phyloP scores from a whole-genome alignment of 2,113 vertebrate genomes.

The Pungitius pungitius region DNA sequence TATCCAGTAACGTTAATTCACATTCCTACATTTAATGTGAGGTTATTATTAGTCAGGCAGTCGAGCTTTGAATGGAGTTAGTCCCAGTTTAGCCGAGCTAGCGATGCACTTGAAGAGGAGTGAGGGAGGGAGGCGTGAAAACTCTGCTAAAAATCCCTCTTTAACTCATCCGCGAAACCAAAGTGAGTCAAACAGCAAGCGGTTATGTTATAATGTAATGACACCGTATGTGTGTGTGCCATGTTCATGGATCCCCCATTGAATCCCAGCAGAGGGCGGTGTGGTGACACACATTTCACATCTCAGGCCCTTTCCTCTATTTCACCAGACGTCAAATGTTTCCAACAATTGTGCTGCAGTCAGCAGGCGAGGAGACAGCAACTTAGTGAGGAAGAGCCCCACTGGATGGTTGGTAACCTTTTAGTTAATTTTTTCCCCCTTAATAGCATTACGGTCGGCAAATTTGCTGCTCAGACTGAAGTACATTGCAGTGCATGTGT shows the following conservation, averaged over 20 bases:
- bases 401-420: conserved; percentile 21
- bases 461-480: background rate
- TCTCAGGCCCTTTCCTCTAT: conserved; percentile 21
- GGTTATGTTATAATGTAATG: background rate
- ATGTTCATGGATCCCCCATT: background rate
- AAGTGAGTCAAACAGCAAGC: background rate
- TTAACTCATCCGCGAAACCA: background rate
- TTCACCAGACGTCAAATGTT: conserved; percentile 10
- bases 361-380: conserved; percentile 10
- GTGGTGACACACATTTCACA: background rate
- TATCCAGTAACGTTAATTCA: background rate
- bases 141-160: conserved; percentile 35
- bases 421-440: background rate
- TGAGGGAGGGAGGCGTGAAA: conserved; percentile 36
- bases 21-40: conserved; percentile 23
- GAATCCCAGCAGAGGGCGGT: conserved; percentile 59
- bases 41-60: background rate
- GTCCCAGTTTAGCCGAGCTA: conserved; percentile 24
- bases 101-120: conserved; percentile 36
- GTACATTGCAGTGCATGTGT: background rate
- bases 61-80: background rate
- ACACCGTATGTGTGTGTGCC: background rate
- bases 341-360: conserved; percentile 40
- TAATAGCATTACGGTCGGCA: background rate
- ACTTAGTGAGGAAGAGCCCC: background rate